Percentiles rank a stretch among this genome's conserved stretches.
Conservation (phyloP, 2,113 vertebrate species). For the Asarcornis scutulata region DNA sequence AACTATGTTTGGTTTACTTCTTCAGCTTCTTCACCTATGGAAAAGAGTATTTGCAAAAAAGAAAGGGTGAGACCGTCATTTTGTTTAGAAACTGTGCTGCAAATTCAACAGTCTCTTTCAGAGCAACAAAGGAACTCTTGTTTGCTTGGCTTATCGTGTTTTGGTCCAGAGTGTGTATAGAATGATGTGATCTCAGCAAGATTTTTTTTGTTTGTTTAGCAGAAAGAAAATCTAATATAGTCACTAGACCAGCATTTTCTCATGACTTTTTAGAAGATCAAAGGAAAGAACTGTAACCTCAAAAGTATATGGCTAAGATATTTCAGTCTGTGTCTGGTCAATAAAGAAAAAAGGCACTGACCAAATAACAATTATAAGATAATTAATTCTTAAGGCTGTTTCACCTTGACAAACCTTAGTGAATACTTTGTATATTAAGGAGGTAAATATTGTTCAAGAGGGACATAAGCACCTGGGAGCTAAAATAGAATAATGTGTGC, state of each 20-base stretch:
- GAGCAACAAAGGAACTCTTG: slow-evolving; percentile 77
- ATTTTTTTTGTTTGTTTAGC: slow-evolving; percentile 74
- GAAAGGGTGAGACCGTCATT: slow-evolving; percentile 56
- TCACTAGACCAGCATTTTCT: slow-evolving; percentile 71
- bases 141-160: slow-evolving; percentile 76
- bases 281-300: slow-evolving; percentile 75
- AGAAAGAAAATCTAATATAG: slow-evolving; percentile 70
- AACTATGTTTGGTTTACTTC: slow-evolving; percentile 30
- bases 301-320: slow-evolving; percentile 63
- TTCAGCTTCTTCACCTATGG: slow-evolving; percentile 40
- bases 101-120: slow-evolving; percentile 56
- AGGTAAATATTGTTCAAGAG: not conserved
- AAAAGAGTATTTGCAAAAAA: slow-evolving; percentile 63
- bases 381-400: slow-evolving; percentile 50
- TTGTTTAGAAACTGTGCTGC: slow-evolving; percentile 63
- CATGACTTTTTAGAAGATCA: slow-evolving; percentile 78
- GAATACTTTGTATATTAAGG: not conserved
- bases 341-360: slow-evolving; percentile 61
- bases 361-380: slow-evolving; percentile 63
- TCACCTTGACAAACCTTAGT: slow-evolving; percentile 30
- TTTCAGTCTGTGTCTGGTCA: slow-evolving; percentile 62
- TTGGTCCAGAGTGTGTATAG: slow-evolving; percentile 66
- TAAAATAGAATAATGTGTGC: not conserved
- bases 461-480: not conserved
- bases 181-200: slow-evolving; percentile 77